These are phyloP conservation scores for Ameiurus melas DNA, from an alignment of 2,113 vertebrate genomes.

Conservation along the genomic window DNA sequence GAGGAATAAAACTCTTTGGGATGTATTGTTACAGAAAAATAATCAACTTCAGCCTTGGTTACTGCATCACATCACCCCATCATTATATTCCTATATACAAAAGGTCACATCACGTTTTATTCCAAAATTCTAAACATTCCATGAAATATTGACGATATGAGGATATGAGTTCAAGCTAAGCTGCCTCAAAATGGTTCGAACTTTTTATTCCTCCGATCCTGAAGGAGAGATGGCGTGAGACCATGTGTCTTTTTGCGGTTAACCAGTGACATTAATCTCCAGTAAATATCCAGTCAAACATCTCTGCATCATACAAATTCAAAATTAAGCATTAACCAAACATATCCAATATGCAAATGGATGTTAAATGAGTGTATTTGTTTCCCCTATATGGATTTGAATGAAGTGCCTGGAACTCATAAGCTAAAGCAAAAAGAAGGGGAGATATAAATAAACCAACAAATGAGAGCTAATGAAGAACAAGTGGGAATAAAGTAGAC, in stretches of 20 bases:
- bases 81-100: neutral
- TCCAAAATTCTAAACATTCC: neutral
- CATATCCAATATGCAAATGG: neutral
- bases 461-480: constrained; percentile 18
- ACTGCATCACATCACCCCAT: neutral
- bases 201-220: neutral
- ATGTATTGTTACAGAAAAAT: neutral
- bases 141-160: neutral
- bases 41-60: neutral
- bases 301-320: neutral
- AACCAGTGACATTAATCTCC: neutral
- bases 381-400: neutral
- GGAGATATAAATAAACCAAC: neutral
- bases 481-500: constrained; percentile 15
- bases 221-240: neutral
- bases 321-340: neutral
- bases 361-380: neutral
- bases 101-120: neutral
- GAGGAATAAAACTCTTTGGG: neutral
- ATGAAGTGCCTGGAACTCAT: neutral
- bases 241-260: neutral
- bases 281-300: neutral
- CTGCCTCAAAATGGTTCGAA: neutral
- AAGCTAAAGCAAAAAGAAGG: neutral
- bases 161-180: neutral